Percentiles rank a stretch among this genome's conserved stretches.
phyloP scores from a whole-genome alignment of 1,140 invertebrate genomes.

The Monomorium pharaonis region DNA sequence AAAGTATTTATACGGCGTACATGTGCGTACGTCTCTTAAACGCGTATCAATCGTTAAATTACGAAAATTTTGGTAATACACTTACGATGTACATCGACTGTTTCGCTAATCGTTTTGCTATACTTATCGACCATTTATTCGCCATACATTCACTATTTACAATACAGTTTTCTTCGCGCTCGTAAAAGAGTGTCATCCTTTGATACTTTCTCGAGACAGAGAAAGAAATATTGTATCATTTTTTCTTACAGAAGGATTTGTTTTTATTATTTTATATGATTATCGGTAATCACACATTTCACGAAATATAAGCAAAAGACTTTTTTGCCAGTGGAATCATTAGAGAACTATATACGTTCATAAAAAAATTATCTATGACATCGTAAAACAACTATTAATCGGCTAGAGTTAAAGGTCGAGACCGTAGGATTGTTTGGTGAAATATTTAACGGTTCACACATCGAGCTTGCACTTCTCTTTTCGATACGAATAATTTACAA shows the following conservation, averaged over 20 bases:
- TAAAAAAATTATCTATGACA: slow-evolving; percentile 29
- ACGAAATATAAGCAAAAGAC: background rate
- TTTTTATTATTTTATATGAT: slow-evolving; percentile 26
- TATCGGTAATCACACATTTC: slow-evolving; percentile 1
- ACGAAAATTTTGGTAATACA: slow-evolving; percentile 61
- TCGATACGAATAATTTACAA: slow-evolving; percentile 19
- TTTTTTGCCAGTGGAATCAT: background rate
- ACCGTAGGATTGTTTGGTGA: background rate
- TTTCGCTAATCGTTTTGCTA: slow-evolving; percentile 34
- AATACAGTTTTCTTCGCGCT: slow-evolving; percentile 20
- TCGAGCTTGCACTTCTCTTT: slow-evolving; percentile 14
- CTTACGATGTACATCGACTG: slow-evolving; percentile 57
- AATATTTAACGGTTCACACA: slow-evolving; percentile 1
- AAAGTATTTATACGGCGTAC: slow-evolving; percentile 52
- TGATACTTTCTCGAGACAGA: slow-evolving; percentile 4
- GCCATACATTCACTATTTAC: slow-evolving; percentile 40
- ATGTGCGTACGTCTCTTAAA: slow-evolving; percentile 19
- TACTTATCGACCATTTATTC: slow-evolving; percentile 38
- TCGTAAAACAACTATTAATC: slow-evolving; percentile 20
- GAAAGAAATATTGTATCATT: slow-evolving; percentile 19
- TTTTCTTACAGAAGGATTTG: background rate
- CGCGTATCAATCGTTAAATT: slow-evolving; percentile 33
- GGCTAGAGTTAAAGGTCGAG: background rate
- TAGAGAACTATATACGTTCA: slow-evolving; percentile 9
- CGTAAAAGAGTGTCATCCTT: background rate